phyloP scores from a whole-genome alignment of 2,888 invertebrate species.

The Andrena flavipes region DNA sequence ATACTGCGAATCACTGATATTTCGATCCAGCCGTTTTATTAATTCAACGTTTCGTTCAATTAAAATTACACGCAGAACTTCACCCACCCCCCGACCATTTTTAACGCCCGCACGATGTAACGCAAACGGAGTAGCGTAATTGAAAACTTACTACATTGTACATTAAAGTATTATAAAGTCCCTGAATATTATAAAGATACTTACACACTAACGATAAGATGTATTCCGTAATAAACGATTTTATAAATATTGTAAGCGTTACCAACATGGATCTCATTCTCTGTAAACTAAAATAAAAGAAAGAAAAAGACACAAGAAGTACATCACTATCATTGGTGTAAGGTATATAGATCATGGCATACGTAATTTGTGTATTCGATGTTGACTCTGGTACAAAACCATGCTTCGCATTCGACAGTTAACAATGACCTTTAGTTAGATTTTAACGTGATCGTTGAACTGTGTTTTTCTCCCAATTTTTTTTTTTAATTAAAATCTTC shows the following conservation, averaged over 20 bases:
- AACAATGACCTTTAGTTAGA: constrained; percentile 32
- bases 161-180: constrained; percentile 49
- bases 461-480: constrained; percentile 8
- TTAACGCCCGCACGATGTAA: constrained; percentile 26
- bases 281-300: constrained; percentile 20
- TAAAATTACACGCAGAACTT: constrained; percentile 14
- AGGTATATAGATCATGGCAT: constrained; percentile 32
- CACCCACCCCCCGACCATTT: constrained; percentile 16
- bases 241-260: constrained; percentile 56
- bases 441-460: constrained; percentile 32
- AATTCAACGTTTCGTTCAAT: constrained; percentile 20
- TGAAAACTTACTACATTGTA: constrained; percentile 46
- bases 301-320: not conserved
- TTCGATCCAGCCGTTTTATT: constrained; percentile 14
- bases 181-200: constrained; percentile 52
- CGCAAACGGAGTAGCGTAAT: constrained; percentile 32
- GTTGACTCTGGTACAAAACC: constrained; percentile 68
- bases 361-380: constrained; percentile 43
- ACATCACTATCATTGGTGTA: constrained; percentile 39
- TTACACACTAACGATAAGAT: constrained; percentile 50
- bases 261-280: constrained; percentile 58
- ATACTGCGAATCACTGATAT: not conserved
- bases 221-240: constrained; percentile 53
- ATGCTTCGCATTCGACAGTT: constrained; percentile 37
- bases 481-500: constrained; percentile 17